These are phyloP conservation scores for Bombus superbus DNA, from an alignment of 1,140 invertebrate genomes.

Conservation along the genomic window DNA sequence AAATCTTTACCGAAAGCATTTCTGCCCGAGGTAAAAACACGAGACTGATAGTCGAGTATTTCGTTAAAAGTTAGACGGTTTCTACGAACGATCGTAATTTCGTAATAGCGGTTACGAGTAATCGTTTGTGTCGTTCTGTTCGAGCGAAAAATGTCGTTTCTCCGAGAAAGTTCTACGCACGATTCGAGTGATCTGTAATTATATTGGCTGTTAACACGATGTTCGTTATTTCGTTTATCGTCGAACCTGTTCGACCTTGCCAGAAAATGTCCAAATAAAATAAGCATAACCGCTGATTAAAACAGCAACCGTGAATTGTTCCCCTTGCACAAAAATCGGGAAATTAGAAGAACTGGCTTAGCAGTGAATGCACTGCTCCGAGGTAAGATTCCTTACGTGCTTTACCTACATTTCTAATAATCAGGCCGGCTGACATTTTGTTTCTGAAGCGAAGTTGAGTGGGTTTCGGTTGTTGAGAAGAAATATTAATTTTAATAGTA, in stretches of 20 bases:
- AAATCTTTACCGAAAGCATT: neutral
- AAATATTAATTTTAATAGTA: neutral
- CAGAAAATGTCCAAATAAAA: slow-evolving; percentile 48
- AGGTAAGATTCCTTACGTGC: slow-evolving; percentile 66
- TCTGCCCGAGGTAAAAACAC: neutral
- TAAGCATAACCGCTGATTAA: slow-evolving; percentile 26
- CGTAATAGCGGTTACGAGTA: neutral
- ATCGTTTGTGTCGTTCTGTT: neutral
- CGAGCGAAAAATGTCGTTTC: neutral
- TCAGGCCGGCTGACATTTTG: slow-evolving; percentile 30
- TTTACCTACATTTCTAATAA: slow-evolving; percentile 55
- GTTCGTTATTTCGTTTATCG: slow-evolving; percentile 27
- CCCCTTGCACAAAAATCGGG: slow-evolving; percentile 49
- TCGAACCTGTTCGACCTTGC: slow-evolving; percentile 41
- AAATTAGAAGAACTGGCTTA: slow-evolving; percentile 43
- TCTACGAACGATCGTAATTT: neutral
- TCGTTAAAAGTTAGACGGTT: neutral
- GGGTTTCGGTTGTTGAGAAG: neutral
- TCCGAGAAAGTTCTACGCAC: neutral
- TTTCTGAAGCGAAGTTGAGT: slow-evolving; percentile 43
- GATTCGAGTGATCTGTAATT: neutral
- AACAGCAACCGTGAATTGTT: slow-evolving; percentile 33
- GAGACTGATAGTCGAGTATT: neutral
- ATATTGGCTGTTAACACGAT: slow-evolving; percentile 30
- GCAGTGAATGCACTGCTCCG: slow-evolving; percentile 52